Base-by-base conservation (phyloP, 2,888 invertebrate genomes). In the Polydrusus tereticollis region DNA sequence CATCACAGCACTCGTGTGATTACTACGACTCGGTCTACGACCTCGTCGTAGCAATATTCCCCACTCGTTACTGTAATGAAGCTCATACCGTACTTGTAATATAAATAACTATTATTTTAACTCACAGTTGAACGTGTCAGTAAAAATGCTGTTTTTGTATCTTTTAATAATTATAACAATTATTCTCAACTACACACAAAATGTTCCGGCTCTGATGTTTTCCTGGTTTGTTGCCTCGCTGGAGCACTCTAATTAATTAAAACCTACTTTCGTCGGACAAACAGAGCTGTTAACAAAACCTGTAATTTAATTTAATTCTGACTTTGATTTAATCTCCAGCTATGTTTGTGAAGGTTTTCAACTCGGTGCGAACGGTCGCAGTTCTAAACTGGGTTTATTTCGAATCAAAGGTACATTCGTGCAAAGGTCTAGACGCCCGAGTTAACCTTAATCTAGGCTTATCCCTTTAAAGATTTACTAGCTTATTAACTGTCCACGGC, bases 281-380 rank as follows among this genome's bases (percentile, higher is more conserved):
- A 60, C 60, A 26, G 26, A 26, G 43, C 43, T 60, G 43, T 45
- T 45, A 60, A 43, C 60, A 43, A 60, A 45, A 60, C 60, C 23
- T 41, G 50, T 41, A 29, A 69, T 69, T 69, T 63, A 69, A 69
- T 69, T 63, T 69, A 70, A 59, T 70, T 55, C 36, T 18, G 50
- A 65, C 50, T 58, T 47, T 41, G 70, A 58, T 58, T 70, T 64
- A 64, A 69, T 63, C 23, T 55, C 33, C 23, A 20, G 47, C 45
- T 50, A 33, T 62, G 47, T 41, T 57, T 57, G 57, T 57, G 50
- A 66, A 45, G 26, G 57, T 57, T 55, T 55, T 55, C 29, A 26
- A 16, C 29, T 29, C 18, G 14, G 16, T 29, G n/a, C n/a, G 16
- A 29, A 55, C 5, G 29, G 52, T 18, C 18, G 1, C 8, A 7